Percentiles rank a stretch among this genome's conserved stretches.
phyloP scores from a whole-genome alignment of 2,888 invertebrate species.

The Chydorus sphaericus region DNA sequence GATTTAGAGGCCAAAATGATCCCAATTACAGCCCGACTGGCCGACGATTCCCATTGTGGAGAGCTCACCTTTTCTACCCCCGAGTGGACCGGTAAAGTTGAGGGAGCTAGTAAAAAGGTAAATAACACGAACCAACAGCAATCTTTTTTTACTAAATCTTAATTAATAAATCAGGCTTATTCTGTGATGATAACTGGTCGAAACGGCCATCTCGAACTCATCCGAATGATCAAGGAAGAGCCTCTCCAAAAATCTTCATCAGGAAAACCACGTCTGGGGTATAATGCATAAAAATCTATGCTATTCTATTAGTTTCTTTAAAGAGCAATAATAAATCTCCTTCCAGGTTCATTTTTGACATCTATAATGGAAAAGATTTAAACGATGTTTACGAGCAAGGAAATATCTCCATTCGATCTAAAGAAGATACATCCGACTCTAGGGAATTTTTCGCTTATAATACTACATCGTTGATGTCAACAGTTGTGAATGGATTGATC shows the following conservation, averaged over 20 bases:
- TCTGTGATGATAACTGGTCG: constrained; percentile 1
- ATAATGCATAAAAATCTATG: background rate
- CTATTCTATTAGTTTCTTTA: background rate
- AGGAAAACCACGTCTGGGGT: constrained; percentile 42
- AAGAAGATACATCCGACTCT: too few species aligned
- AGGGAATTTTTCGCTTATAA: background rate
- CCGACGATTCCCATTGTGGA: background rate
- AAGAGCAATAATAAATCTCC: background rate
- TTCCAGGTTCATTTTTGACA: background rate
- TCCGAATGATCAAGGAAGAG: constrained; percentile 1
- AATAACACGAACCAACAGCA: too few species aligned
- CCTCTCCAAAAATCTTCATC: constrained; percentile 38
- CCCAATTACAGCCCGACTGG: background rate
- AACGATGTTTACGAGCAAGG: background rate
- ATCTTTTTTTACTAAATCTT: background rate
- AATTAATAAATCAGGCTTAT: background rate
- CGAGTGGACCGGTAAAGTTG: background rate
- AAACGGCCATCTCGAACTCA: constrained; percentile 5
- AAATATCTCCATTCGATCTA: background rate
- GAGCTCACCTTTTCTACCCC: background rate
- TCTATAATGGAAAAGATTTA: too few species aligned
- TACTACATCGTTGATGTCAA: background rate
- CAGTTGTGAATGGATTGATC: background rate
- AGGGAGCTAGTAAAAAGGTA: background rate
- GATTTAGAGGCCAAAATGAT: background rate